A percentile compares a stretch with the other conserved stretches of the same genome.
Evolutionary conservation across 1,140 invertebrate genomes (phyloP).

Genomic region (Tetramorium alpestre): DNA sequence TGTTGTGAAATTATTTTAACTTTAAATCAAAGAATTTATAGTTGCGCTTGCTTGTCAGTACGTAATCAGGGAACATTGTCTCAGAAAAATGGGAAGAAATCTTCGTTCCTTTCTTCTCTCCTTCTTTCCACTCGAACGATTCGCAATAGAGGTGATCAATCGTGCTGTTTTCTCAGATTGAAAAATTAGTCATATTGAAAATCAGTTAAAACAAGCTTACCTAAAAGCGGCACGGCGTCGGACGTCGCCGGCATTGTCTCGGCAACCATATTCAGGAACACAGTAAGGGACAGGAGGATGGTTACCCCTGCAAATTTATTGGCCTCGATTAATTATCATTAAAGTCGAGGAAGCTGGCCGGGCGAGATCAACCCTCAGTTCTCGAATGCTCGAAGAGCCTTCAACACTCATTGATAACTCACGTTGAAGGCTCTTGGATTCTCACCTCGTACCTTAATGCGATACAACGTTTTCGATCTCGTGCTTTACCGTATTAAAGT

Average conservation of each 20-base stretch:
- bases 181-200: constrained; percentile 43
- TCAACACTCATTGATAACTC: background rate
- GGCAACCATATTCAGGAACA: constrained; percentile 95
- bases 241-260: constrained; percentile 94
- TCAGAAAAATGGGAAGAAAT: background rate
- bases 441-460: background rate
- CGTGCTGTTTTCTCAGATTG: background rate
- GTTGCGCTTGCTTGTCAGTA: background rate
- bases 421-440: constrained; percentile 12
- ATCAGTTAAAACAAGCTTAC: constrained; percentile 83
- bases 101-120: background rate
- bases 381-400: constrained; percentile 10
- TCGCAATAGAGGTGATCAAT: constrained; percentile 3
- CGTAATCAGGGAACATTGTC: background rate
- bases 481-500: background rate
- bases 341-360: constrained; percentile 1
- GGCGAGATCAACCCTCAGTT: constrained; percentile 40
- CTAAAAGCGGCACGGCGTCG: constrained; percentile 94
- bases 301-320: constrained; percentile 89
- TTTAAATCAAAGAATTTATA: background rate
- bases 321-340: constrained; percentile 63
- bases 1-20: background rate
- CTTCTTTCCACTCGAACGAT: background rate
- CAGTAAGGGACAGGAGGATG: constrained; percentile 95
- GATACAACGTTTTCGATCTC: background rate